Evolutionary conservation across 2,888 invertebrate species (phyloP), one percentile per base, ranked within the genome.

Genomic region (Caenorhabditis auriculariae): DNA sequence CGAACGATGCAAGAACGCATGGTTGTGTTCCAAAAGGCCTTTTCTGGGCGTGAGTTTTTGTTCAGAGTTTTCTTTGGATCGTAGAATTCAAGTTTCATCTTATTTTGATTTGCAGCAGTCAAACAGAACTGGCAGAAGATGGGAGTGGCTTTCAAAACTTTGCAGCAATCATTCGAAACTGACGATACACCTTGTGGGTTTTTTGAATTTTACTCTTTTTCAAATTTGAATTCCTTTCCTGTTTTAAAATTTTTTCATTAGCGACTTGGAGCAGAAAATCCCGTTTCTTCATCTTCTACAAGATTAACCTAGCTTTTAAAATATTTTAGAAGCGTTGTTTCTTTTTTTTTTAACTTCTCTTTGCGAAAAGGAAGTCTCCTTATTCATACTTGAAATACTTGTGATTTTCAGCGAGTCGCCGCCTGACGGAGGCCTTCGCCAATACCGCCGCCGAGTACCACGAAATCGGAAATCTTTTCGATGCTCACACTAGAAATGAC

Each of bases 61-160:
- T 26, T 48, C 17, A 19, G 26, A 5, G 4, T 47, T n/a, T 35
- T 45, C n/a, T 38, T 28, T 37, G 21, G 21, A 24, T 53, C 3
- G 5, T 32, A 26, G 24, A 45, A 45, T 26, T 12, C 35, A 15
- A 15, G n/a, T 35, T 35, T 35, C 35, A 35, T 9, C 35, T 35
- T 35, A 12, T 15, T 9, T 12, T 12, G 32, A 12, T 42, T 63
- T 69, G 39, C 56, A 78, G 78, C 89, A 26, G 92, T 91, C 82
- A 91, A 89, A 83, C 88, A 90, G 76, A 96, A 98, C 81, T 93
- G 89, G 82, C 89, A 90, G 81, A 91, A 90, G 82, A 88, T 93
- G 63, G 91, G 94, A 1, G 89, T 90, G 78, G 88, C 91, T 15
- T 90, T 96, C 81, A 88, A 88, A 51, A 88, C 88, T 41, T 84